Evolutionary conservation across 2,113 vertebrate genomes (phyloP), one percentile per base, ranked within the genome.

Genomic region (Sinocyclocheilus anshuiensis): DNA sequence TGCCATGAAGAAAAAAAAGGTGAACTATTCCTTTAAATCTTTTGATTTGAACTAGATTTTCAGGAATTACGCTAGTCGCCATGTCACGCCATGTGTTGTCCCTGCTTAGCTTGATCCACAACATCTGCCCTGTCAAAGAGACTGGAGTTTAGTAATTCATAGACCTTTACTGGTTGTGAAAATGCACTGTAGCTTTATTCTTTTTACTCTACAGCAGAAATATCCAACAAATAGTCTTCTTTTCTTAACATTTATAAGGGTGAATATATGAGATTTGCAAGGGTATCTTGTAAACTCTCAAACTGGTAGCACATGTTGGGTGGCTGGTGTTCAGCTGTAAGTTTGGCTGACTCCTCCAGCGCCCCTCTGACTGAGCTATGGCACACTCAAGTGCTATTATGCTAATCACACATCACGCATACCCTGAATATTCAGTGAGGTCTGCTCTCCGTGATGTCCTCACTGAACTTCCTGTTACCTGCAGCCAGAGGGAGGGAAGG

Each of bases 381-480:
- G 84, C 84, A 83, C 42, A 65, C 77, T 63, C 48, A 53, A 61
- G 67, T 65, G 84, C 85, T 48, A 86, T 89, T 89, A 88, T 89
- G 84, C 81, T 84, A 88, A 89, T 89, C 50, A 33, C 69, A 83
- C 86, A 80, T 86, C 80, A 63, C 2, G 61, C 86, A 86, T 55
- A 50, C 15, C 36, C 55, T 84, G 84, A 81, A 88, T 86, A 88
- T 88, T 87, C 87, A 89, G 75, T 79, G 50, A 83, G 87, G 61
- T 77, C 82, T 89, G 85, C 33, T 80, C 33, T 59, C 71, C 50
- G 24, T 48, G n/a, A 48, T 24, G 55, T 79, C 63, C 67, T 71
- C 24, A 29, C 24, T 77, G 71, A 86, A 84, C 71, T 74, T 76
- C 67, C 88, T 83, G 67, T 83, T 86, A 87, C 84, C 86, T 79